phyloP scores from a whole-genome alignment of 1,140 invertebrate species.

The Drosophila melanica region DNA sequence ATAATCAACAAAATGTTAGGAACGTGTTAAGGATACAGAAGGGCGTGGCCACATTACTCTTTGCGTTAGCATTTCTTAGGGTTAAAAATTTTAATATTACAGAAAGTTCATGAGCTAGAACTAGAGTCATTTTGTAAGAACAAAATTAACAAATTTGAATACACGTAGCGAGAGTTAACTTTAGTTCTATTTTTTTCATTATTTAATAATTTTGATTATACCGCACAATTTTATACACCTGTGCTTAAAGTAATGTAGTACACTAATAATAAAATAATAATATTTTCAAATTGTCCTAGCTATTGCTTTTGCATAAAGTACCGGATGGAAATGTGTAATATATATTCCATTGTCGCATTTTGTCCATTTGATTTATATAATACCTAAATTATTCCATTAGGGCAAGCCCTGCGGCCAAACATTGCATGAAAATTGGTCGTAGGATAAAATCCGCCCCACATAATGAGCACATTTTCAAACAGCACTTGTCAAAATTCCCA shows the following conservation, averaged over 20 bases:
- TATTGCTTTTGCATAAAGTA: constrained; percentile 26
- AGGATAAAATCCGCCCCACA: constrained; percentile 36
- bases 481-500: constrained; percentile 76
- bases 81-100: constrained; percentile 55
- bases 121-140: constrained; percentile 34
- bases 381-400: constrained; percentile 71
- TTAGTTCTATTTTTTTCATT: too few species aligned
- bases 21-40: constrained; percentile 20
- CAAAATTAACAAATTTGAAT: background rate
- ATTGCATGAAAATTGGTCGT: constrained; percentile 37
- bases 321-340: constrained; percentile 14
- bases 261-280: too few species aligned
- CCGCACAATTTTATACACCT: background rate
- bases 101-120: constrained; percentile 44
- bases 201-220: background rate
- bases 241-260: too few species aligned
- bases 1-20: constrained; percentile 74
- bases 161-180: too few species aligned
- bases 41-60: constrained; percentile 40
- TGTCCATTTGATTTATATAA: constrained; percentile 62
- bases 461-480: constrained; percentile 30
- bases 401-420: constrained; percentile 58
- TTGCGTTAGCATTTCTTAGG: constrained; percentile 21
- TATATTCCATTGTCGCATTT: constrained; percentile 10
- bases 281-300: background rate